phyloP scores from a whole-genome alignment of 2,888 invertebrate species.

The Eupithecia centaureata region DNA sequence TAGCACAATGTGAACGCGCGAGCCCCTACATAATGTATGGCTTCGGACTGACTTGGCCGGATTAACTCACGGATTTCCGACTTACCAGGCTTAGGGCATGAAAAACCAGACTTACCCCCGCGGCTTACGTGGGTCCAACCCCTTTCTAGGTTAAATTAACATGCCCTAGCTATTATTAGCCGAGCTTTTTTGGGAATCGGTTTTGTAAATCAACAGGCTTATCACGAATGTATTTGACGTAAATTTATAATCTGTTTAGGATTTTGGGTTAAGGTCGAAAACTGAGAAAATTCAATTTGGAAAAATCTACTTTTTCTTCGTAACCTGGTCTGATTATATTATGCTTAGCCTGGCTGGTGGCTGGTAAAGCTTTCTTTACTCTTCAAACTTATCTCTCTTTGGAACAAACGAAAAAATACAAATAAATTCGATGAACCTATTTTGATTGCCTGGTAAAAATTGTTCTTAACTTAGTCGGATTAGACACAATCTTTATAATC shows the following conservation, averaged over 20 bases:
- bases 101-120: constrained; percentile 28
- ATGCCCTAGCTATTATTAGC: background rate
- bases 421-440: no score
- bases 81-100: constrained; percentile 30
- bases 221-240: background rate
- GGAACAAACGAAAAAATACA: no score
- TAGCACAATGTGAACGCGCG: constrained; percentile 38
- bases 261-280: background rate
- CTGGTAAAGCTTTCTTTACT: no score
- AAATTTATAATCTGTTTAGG: background rate
- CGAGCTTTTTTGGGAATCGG: background rate
- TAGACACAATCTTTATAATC: no score
- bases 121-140: constrained; percentile 20
- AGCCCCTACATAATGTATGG: constrained; percentile 37
- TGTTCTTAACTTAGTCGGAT: no score
- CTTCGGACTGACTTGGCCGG: constrained; percentile 31
- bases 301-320: no score
- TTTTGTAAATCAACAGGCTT: background rate
- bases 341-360: no score
- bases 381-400: no score
- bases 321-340: no score
- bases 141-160: constrained; percentile 12
- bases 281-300: no score
- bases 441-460: no score
- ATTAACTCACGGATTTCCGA: constrained; percentile 38